A percentile compares a stretch with the other conserved stretches of the same genome.
These are phyloP conservation scores for Carassius carassius DNA, from an alignment of 2,113 vertebrate genomes.

Conservation along the genomic window DNA sequence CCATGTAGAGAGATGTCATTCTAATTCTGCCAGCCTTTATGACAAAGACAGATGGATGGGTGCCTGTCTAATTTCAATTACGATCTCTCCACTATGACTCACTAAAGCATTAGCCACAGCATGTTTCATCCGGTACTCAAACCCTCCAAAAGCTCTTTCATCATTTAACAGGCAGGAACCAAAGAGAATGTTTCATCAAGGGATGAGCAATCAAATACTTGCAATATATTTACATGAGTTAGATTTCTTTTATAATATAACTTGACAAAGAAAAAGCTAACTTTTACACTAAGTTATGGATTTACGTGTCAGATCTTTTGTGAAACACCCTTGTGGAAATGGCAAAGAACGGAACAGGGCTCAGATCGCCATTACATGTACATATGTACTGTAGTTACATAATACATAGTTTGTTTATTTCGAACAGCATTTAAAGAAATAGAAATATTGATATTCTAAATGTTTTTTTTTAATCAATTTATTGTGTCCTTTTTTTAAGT, in stretches of 20 bases:
- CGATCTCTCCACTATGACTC: background rate
- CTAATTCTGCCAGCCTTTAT: constrained; percentile 2
- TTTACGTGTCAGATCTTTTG: background rate
- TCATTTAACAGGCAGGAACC: background rate
- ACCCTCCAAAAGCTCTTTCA: background rate
- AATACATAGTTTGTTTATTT: too few relatives aligned
- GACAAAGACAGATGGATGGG: background rate
- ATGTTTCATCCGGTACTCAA: background rate
- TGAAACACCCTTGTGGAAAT: background rate
- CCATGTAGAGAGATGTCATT: constrained; percentile 5
- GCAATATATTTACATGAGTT: background rate
- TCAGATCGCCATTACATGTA: too few relatives aligned
- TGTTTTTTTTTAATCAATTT: background rate
- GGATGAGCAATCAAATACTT: background rate
- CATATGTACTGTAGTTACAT: too few relatives aligned
- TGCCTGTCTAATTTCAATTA: constrained; percentile 1
- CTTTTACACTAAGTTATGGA: background rate
- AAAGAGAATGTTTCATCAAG: background rate
- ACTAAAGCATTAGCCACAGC: constrained; percentile 2
- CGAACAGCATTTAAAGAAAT: too few relatives aligned
- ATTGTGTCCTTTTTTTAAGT: background rate
- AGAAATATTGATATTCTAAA: too few relatives aligned
- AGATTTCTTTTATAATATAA: background rate
- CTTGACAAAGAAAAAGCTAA: background rate
- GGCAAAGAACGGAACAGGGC: background rate